Conservation (phyloP, 2,888 invertebrate species). For the Zygogramma bicolorata region DNA sequence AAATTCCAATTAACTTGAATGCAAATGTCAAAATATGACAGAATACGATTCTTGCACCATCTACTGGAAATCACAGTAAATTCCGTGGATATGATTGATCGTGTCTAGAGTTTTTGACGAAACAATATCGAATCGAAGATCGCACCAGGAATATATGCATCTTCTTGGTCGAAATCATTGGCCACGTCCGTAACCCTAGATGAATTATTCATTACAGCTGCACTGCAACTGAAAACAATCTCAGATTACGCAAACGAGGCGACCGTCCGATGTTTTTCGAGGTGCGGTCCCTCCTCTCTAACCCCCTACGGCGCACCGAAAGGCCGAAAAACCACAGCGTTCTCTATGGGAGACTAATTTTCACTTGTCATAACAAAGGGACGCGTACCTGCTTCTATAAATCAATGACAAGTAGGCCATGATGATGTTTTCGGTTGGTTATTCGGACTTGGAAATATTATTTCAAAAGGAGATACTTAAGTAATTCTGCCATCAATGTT, state of each 20-base stretch:
- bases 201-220: slow-evolving; percentile 26
- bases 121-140: too few relatives aligned
- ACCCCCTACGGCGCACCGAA: slow-evolving; percentile 45
- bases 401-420: slow-evolving; percentile 42
- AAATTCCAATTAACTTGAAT: too few relatives aligned
- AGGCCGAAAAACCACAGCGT: slow-evolving; percentile 42
- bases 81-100: too few relatives aligned
- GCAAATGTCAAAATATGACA: too few relatives aligned
- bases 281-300: slow-evolving; percentile 44
- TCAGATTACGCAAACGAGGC: slow-evolving; percentile 33
- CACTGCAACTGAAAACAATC: slow-evolving; percentile 27
- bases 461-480: too few relatives aligned
- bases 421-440: slow-evolving; percentile 20
- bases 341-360: slow-evolving; percentile 52
- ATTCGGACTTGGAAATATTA: not conserved
- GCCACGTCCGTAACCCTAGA: slow-evolving; percentile 11
- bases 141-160: too few relatives aligned
- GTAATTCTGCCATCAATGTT: too few relatives aligned
- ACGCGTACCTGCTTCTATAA: slow-evolving; percentile 47
- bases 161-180: slow-evolving; percentile 22
- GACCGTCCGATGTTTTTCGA: slow-evolving; percentile 36
- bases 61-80: too few relatives aligned
- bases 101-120: too few relatives aligned
- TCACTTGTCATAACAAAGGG: slow-evolving; percentile 55
- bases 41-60: too few relatives aligned